Conservation (phyloP, 30 jellyfish, hydroid and myxozoan genomes). For the Haliclystus octoradiatus region DNA sequence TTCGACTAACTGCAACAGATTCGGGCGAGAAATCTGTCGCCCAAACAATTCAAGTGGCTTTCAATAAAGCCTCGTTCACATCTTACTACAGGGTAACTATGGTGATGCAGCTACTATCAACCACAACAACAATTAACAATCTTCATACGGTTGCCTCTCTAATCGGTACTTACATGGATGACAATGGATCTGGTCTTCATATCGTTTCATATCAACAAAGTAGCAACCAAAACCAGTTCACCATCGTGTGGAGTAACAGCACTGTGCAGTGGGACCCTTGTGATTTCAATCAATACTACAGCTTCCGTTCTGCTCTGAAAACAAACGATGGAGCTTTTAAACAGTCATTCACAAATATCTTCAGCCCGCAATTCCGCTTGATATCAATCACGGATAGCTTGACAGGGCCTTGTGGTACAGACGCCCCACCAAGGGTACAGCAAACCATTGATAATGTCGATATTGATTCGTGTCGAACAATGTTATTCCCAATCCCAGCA, state of each 20-base stretch:
- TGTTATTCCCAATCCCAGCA: conserved; percentile 28
- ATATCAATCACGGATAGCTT: not conserved
- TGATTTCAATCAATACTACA: not conserved
- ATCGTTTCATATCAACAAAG: not conserved
- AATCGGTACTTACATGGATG: not conserved
- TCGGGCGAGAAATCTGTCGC: conserved; percentile 27
- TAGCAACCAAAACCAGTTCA: not conserved
- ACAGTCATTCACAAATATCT: not conserved
- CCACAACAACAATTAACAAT: not conserved
- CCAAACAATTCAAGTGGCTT: not conserved
- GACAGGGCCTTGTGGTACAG: conserved; percentile 9
- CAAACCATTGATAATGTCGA: not conserved
- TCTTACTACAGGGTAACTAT: not conserved
- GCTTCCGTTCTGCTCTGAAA: not conserved
- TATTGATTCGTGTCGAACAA: conserved; percentile 18
- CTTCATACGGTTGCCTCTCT: not conserved
- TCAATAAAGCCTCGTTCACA: not conserved
- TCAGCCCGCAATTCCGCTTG: not conserved
- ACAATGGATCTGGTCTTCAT: not conserved
- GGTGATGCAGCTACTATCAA: not conserved
- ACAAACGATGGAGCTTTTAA: not conserved
- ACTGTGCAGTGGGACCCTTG: not conserved
- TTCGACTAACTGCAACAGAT: conserved; percentile 44
- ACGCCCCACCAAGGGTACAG: conserved; percentile 32
- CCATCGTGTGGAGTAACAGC: not conserved